Conservation (phyloP, 2,797 vertebrate species). For the Neomorphus geoffroyi region DNA sequence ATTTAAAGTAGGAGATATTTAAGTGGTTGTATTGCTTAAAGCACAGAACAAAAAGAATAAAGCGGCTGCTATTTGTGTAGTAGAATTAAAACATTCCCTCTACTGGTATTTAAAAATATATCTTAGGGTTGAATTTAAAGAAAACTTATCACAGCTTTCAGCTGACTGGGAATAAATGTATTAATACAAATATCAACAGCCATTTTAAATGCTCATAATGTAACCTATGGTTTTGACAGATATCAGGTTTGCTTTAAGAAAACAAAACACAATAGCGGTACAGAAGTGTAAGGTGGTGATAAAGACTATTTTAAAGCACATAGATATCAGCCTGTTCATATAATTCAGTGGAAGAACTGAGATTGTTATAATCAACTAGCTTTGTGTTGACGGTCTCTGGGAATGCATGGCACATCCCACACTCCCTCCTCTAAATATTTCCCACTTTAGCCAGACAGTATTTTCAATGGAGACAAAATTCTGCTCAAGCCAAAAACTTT, state of each 20-base stretch:
- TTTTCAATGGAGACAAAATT: conserved; percentile 52
- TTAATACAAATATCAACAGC: background rate
- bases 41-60: background rate
- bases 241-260: background rate
- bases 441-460: background rate
- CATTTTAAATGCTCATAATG: background rate
- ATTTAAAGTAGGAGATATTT: background rate
- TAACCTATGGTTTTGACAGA: background rate
- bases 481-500: conserved; percentile 48
- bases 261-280: background rate
- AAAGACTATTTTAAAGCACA: background rate
- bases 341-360: background rate
- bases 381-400: background rate
- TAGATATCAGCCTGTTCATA: background rate
- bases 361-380: background rate
- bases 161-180: background rate
- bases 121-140: background rate
- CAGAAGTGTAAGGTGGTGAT: background rate
- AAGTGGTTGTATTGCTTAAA: background rate
- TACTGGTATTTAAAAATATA: background rate
- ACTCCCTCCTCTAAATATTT: conserved; percentile 8
- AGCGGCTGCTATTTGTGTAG: background rate
- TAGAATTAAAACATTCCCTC: background rate
- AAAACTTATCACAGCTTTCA: background rate
- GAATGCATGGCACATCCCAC: background rate